Evolutionary conservation across 2,888 invertebrate species (phyloP).

Genomic region (Drosophila monieri): DNA sequence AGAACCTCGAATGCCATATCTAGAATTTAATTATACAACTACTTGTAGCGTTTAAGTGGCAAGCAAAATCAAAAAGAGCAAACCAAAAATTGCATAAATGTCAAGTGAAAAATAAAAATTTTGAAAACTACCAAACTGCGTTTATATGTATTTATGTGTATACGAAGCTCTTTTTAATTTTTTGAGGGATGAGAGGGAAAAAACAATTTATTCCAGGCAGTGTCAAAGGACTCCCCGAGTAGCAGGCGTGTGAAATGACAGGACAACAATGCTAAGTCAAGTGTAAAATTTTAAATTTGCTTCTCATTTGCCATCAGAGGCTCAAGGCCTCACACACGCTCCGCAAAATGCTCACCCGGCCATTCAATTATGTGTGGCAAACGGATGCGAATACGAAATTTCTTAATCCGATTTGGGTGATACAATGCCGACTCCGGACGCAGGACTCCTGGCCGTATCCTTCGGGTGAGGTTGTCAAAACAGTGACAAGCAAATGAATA

Average conservation of each 20-base stretch:
- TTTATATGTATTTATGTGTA: background rate
- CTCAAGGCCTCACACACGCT: conserved; percentile 61
- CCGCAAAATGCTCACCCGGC: conserved; percentile 34
- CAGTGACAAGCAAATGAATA: conserved; percentile 75
- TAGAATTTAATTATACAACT: conserved; percentile 45
- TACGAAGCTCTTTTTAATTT: background rate
- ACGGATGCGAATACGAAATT: conserved; percentile 81
- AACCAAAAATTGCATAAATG: conserved; percentile 52
- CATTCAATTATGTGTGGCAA: conserved; percentile 83
- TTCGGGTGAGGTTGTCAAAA: conserved; percentile 69
- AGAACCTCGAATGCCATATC: conserved; percentile 55
- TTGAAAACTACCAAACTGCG: conserved; percentile 52
- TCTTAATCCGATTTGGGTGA: conserved; percentile 83
- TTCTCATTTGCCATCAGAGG: conserved; percentile 80
- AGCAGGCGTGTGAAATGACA: conserved; percentile 77
- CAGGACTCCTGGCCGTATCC: conserved; percentile 15
- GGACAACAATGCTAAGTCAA: conserved; percentile 83
- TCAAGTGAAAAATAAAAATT: conserved; percentile 63
- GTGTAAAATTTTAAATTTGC: conserved; percentile 85
- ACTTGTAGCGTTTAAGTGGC: conserved; percentile 65
- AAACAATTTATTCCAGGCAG: conserved; percentile 61
- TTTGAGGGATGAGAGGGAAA: conserved; percentile 25
- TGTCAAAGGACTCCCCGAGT: background rate
- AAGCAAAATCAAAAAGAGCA: conserved; percentile 66
- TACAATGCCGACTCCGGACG: conserved; percentile 58